Evolutionary conservation across 2,797 vertebrate genomes (phyloP), one percentile per base, ranked within the genome.

Genomic region (Sandelia bainsii): DNA sequence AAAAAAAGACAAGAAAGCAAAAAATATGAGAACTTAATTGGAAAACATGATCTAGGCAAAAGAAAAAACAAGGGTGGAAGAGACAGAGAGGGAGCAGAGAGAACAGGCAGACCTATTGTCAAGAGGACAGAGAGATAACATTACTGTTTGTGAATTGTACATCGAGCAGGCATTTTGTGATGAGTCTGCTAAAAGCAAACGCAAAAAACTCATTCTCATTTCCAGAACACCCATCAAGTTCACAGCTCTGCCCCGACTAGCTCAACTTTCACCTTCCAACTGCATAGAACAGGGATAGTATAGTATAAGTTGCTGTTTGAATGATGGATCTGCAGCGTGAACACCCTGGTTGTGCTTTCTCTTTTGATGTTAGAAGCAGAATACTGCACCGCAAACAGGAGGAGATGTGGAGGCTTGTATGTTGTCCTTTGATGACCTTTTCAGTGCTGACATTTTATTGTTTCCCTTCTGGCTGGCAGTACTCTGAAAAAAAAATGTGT

Each of bases 371-470:
- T 1, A 13, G 46, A 58, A 5, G 39, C 71, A 54, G 54, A 75
- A 49, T 44, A 14, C 16, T 23, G 66, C 70, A 59, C 32, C 2
- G 39, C 48, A 53, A 27, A 59, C 54, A 66, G 40, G 78, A 53
- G 58, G 67, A 74, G 80, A 70, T 61, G 76, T 86, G 60, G 50
- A 73, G 74, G 69, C 78, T 63, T 3, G 56, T 72, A 54, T 13
- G 50, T 46, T 81, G 80, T 83, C 78, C 81, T 68, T 25, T 52
- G 50, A 79, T n/a, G 67, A 89, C 77, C 75, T 83, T 79, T 87
- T 77, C 20, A 39, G 32, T 9, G 25, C 49, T 69, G 81, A 67
- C 67, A 80, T 79, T 87, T 75, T 69, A 88, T 83, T 81, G 73
- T 85, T 86, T 88, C 57, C 62, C 63, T 49, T 61, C 56, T 77